Conservation (phyloP, 2,797 vertebrate species). For the Poecilia velifera region DNA sequence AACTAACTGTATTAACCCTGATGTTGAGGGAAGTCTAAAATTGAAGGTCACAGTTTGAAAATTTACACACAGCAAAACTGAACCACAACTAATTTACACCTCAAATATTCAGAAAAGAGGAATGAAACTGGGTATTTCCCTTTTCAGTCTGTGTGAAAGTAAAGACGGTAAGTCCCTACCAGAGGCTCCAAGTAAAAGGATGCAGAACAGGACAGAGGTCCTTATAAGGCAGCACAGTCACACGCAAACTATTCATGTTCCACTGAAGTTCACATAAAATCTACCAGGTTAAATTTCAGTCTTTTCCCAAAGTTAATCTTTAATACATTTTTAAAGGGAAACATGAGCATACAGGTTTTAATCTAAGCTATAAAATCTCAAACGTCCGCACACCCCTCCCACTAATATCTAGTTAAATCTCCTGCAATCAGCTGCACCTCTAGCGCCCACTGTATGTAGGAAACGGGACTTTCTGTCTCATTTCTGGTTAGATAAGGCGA, state of each 20-base stretch:
- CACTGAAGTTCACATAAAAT: not conserved
- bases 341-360: not conserved
- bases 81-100: not conserved
- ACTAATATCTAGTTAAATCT: not conserved
- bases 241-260: not conserved
- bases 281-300: not conserved
- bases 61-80: not conserved
- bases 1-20: not conserved
- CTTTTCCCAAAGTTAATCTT: not conserved
- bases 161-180: not conserved
- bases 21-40: not conserved
- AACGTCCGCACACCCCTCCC: not conserved
- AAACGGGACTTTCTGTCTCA: no score
- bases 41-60: not conserved
- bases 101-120: constrained; percentile 1
- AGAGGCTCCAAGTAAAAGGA: not conserved
- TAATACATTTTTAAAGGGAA: not conserved
- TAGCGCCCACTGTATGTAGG: not conserved
- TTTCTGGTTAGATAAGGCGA: no score
- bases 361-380: not conserved
- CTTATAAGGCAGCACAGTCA: not conserved
- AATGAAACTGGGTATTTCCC: not conserved
- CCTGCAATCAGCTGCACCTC: not conserved
- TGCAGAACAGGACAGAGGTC: not conserved
- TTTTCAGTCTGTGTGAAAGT: not conserved